Evolutionary conservation across 2,797 vertebrate genomes (phyloP), one percentile per base, ranked within the genome.

Genomic region (Cyprinella venusta): DNA sequence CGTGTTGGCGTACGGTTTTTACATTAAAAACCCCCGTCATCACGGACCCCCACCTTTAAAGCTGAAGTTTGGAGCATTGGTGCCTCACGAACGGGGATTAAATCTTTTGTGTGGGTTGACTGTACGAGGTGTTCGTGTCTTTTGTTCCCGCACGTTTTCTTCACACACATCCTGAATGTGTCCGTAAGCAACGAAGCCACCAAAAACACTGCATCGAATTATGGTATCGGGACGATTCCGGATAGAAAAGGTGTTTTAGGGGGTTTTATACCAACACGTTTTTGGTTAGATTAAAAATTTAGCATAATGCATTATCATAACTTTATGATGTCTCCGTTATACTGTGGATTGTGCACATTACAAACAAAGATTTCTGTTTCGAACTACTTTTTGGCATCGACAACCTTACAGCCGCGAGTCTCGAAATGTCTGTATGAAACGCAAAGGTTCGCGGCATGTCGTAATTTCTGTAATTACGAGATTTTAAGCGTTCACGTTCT

Each of bases 11-110:
- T 93, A 95, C 92, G 93, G 95, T 96, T 97, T 96, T 97, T 96
- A 97, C 95, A 96, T 97, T 96, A 96, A 96, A 96, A 96, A 96
- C 95, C 94, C 93, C 94, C 93, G 94, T 94, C 94, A 92, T 93
- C 92, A 89, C 92, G 85, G 18, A 91, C 88, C 87, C 89, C 89
- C 89, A 86, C 83, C 87, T 92, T 93, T 93, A 92, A 54, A 21
- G 90, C 93, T 90, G 89, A 92, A 82, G 90, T 93, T 93, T 93
- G 91, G 92, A 93, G 90, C 93, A 92, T 94, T 90, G 91, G 91
- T 90, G 89, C 93, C 91, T 94, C 86, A 88, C 84, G 78, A 78
- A 91, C 93, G 93, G 94, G 93, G 92, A 94, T 95, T 94, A 95
- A 93, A 94, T 89, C 71, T 90, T 94, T 93, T 93, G 92, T 95